These are phyloP conservation scores for Herpailurus yagouaroundi DNA, from an alignment of 2,113 vertebrate genomes.

Conservation along the genomic window DNA sequence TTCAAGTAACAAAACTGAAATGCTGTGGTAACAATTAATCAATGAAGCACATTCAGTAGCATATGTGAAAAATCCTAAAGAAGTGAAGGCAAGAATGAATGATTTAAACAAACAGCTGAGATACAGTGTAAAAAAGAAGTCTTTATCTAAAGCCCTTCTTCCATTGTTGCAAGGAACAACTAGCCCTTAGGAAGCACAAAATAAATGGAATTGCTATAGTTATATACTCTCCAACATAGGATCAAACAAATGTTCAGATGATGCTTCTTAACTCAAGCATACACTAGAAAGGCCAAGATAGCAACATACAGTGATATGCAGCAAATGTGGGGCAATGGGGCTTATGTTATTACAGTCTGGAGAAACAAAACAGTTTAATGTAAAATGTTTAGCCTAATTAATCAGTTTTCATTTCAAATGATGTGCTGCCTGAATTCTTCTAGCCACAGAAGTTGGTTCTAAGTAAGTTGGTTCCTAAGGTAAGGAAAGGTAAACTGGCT, in stretches of 20 bases:
- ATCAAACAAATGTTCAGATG: background rate
- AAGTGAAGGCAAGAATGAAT: background rate
- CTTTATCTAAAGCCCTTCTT: background rate
- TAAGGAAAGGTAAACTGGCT: background rate
- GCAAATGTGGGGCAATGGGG: background rate
- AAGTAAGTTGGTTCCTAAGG: background rate
- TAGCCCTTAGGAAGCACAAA: background rate
- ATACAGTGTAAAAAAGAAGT: background rate
- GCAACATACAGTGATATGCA: background rate
- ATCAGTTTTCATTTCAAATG: background rate
- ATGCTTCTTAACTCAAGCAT: background rate
- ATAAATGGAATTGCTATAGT: background rate
- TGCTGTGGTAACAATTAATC: background rate
- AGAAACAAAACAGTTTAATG: background rate
- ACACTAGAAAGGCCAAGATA: background rate
- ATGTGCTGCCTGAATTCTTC: background rate
- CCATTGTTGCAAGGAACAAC: background rate
- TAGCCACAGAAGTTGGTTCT: background rate
- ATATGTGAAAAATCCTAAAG: background rate
- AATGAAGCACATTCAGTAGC: background rate
- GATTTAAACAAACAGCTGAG: background rate
- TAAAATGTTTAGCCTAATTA: background rate
- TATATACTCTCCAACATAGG: background rate
- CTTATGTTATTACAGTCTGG: background rate
- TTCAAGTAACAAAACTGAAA: conserved; percentile 20